Percentiles rank a stretch among this genome's conserved stretches.
Evolutionary conservation across 2,888 invertebrate species (phyloP).

Genomic region (Tromatobia lineatoria): DNA sequence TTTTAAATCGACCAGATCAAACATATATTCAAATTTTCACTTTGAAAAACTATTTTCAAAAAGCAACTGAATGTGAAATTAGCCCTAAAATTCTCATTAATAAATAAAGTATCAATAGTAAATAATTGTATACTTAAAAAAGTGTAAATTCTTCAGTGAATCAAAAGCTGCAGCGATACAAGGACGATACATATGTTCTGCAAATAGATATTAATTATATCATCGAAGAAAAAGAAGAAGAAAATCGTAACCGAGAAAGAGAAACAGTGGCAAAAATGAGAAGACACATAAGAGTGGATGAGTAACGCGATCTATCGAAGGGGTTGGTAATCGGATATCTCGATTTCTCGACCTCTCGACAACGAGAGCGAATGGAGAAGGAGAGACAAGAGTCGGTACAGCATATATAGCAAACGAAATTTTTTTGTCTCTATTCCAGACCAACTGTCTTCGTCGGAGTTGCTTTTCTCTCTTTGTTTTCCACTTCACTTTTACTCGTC

Average conservation of each 20-base stretch:
- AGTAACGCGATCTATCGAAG: constrained; percentile 52
- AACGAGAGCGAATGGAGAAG: constrained; percentile 32
- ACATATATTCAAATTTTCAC: too few species aligned
- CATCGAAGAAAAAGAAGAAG: neutral
- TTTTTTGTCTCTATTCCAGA: constrained; percentile 23
- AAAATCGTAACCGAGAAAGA: constrained; percentile 14
- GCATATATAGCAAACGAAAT: constrained; percentile 5
- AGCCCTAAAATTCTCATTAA: neutral
- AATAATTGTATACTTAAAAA: neutral
- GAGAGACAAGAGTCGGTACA: neutral
- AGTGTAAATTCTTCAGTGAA: neutral
- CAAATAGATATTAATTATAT: neutral
- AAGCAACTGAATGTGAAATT: too few species aligned
- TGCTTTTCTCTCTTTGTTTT: constrained; percentile 9
- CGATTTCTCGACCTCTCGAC: constrained; percentile 48
- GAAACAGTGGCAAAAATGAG: neutral
- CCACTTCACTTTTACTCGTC: neutral
- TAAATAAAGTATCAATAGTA: neutral
- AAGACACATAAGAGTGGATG: constrained; percentile 15
- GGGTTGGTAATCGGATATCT: constrained; percentile 54
- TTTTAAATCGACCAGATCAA: too few species aligned
- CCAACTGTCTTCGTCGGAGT: neutral
- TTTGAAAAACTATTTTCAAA: too few species aligned
- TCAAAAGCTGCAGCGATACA: neutral
- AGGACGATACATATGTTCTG: neutral